Conservation (phyloP, 2,113 vertebrate genomes). For the Mixornis gularis region DNA sequence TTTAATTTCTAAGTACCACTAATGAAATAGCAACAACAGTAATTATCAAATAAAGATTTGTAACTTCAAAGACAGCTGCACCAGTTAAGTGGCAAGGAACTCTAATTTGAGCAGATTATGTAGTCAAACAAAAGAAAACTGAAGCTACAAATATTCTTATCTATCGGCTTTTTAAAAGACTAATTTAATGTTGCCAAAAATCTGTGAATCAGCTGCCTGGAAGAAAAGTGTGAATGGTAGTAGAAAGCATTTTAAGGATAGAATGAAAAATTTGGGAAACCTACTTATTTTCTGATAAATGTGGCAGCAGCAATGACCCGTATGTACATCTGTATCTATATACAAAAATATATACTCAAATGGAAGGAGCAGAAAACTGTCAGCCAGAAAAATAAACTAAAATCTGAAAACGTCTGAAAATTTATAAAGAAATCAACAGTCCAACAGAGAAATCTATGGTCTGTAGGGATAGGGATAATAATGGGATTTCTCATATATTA, state of each 20-base stretch:
- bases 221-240: neutral
- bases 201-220: neutral
- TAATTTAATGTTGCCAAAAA: neutral
- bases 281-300: neutral
- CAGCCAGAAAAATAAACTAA: neutral
- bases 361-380: neutral
- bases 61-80: neutral
- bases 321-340: neutral
- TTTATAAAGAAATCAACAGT: neutral
- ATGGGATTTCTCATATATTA: neutral
- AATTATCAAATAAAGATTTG: neutral
- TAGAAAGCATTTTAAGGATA: neutral
- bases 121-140: neutral
- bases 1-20: neutral
- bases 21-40: neutral
- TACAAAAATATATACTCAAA: neutral
- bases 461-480: neutral
- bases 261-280: neutral
- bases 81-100: neutral
- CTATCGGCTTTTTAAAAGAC: neutral
- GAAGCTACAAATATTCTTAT: neutral
- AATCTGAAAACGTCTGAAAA: neutral
- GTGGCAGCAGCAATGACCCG: neutral
- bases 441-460: neutral
- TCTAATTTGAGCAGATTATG: neutral